Base-by-base conservation (phyloP, 2,113 vertebrate genomes). In the Desmodus rotundus region DNA sequence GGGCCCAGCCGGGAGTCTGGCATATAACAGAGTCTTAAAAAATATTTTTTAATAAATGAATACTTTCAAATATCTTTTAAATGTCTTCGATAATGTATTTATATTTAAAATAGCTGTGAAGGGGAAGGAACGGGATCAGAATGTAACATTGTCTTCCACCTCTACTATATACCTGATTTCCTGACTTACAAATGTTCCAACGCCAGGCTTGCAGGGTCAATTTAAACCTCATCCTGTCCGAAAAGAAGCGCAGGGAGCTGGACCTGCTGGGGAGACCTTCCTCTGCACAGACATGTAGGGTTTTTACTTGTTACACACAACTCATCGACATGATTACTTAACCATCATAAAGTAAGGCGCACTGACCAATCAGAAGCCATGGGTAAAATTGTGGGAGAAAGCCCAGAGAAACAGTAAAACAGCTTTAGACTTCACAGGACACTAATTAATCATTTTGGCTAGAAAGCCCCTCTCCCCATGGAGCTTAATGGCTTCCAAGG, bases 381-480 rank as follows among this genome's bases (percentile, higher is more conserved):
- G 19, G 63, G 50, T 61, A 93, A 87, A 97, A 83, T 93, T 88
- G 63, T 96, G 78, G 95, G 89, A 95, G 41, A 83, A 95, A 96
- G 85, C 77, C 95, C 96, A 95, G 73, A 95, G 86, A 97, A 96
- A 97, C 86, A 96, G 85, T 83, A 76, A 97, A 97, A 97, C 96
- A 97, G 97, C 96, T 98, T 98, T 97, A 91, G 91, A 86, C 96
- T 97, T 97, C 96, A 96, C 94, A 26, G 96, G 96, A 98, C 96
- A 97, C 96, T 98, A 97, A 97, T 97, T 98, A 97, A 97, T 98
- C 96, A 96, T 98, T 97, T 98, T 97, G 97, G 96, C 97, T 96
- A 94, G 93, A 97, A 96, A 96, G 65, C 63, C 94, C 93, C 26
- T 97, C 95, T 97, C 96, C 97, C 96, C 94, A 96, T 97, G 97